Conservation (phyloP, 2,888 invertebrate genomes). For the Tetragnatha montana region DNA sequence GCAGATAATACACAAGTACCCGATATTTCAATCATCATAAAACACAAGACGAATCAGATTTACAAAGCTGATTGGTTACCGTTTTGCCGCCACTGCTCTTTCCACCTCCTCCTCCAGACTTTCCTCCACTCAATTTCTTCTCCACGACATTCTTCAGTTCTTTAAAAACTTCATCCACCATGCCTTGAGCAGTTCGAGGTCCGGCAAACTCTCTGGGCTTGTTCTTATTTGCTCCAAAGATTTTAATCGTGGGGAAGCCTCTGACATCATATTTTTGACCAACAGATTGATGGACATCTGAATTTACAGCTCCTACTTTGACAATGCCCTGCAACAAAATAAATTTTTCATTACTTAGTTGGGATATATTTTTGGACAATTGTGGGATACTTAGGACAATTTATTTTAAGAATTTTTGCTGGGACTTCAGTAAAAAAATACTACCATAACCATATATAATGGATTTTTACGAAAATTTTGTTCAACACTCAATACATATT, state of each 20-base stretch:
- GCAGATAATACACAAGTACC: background rate
- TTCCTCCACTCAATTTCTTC: slow-evolving; percentile 80
- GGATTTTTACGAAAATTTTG: background rate
- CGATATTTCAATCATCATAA: background rate
- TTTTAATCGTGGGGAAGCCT: slow-evolving; percentile 97
- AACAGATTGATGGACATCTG: slow-evolving; percentile 89
- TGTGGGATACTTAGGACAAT: background rate
- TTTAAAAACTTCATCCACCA: slow-evolving; percentile 89
- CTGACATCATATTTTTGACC: slow-evolving; percentile 87
- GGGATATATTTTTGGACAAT: background rate
- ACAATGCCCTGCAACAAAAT: slow-evolving; percentile 84
- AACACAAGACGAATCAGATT: background rate
- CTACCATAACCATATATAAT: background rate
- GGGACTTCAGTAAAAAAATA: background rate
- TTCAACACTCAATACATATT: too few relatives aligned
- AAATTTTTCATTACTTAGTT: background rate
- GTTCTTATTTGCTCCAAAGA: slow-evolving; percentile 90
- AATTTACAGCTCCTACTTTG: slow-evolving; percentile 95
- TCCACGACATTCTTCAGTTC: slow-evolving; percentile 86
- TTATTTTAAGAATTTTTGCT: background rate
- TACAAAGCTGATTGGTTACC: slow-evolving; percentile 38
- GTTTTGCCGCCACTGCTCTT: slow-evolving; percentile 72
- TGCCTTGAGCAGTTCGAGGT: slow-evolving; percentile 87
- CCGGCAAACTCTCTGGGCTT: slow-evolving; percentile 90
- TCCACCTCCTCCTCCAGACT: slow-evolving; percentile 76